Base-by-base conservation (phyloP, 2,888 invertebrate genomes). In the Alcis repandata region DNA sequence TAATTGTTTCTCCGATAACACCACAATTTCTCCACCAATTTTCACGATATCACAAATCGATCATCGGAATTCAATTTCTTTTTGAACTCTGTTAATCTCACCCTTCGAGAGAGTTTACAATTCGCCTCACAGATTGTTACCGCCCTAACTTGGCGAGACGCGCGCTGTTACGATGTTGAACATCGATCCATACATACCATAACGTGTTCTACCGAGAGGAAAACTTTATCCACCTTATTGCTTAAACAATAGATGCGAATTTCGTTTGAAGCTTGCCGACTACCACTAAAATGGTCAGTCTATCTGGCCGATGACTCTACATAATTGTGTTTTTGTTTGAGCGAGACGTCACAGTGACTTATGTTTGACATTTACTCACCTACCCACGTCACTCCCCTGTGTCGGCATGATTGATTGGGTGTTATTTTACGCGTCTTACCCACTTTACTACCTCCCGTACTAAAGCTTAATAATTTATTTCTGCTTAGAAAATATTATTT, bases 281-380 rank as follows among this genome's bases (percentile, higher is more conserved):
- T 15, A n/a, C 15, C 10, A 45, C 45, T 7, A 1, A 53, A 48
- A 53, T 46, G 54, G 54, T 32, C 48, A 61, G 36, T 33, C 27
- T n/a, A 19, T 46, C 11, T 56, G 51, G 49, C 19, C 19, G 57
- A 63, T 58, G 52, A 52, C 57, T 27, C 41, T 45, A 43, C 49
- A 22, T 27, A 27, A 27, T 27, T 27, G 6, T 38, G 52, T 63
- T 53, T 63, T 53, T 58, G 53, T 48, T 45, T 15, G 45, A 7
- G 41, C 10, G 27, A 54, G 6, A 41, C 58, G 48, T 49, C 63
- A 59, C 27, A 8, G 0, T 64, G 63, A 59, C 59, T 54, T 63
- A 63, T 36, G 63, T 53, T 54, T 63, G 53, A 63, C 63, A 63
- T 63, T 63, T 54, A 41, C 63, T 54, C 49, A 54, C 43, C 27